Percentiles rank a stretch among this genome's conserved stretches.
phyloP scores from a whole-genome alignment of 2,888 invertebrate species.

The Tinea trinotella region DNA sequence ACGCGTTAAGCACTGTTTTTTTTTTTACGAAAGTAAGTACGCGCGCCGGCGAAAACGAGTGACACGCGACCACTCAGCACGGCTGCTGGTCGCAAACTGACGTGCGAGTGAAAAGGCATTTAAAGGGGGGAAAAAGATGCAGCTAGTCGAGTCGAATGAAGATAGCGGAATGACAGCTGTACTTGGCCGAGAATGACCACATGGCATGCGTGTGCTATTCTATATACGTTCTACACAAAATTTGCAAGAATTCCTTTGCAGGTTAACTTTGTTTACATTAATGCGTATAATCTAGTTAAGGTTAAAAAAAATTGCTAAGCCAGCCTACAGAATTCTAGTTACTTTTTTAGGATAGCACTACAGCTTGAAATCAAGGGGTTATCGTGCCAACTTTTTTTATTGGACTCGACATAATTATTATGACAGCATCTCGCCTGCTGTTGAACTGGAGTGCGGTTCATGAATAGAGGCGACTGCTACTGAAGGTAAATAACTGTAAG shows the following conservation, averaged over 20 bases:
- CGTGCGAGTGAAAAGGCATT: conserved; percentile 44
- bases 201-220: conserved; percentile 46
- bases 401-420: no score
- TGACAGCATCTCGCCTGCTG: no score
- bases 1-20: conserved; percentile 20
- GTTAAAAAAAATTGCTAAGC: no score
- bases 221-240: background rate
- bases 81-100: conserved; percentile 42
- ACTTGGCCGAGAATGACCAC: conserved; percentile 59
- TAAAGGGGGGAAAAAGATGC: conserved; percentile 24
- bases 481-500: no score
- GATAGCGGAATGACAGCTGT: conserved; percentile 40
- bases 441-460: no score
- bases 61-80: conserved; percentile 29
- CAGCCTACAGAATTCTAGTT: no score
- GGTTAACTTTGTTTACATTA: background rate
- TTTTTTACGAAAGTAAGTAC: conserved; percentile 59
- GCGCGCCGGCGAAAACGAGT: conserved; percentile 28
- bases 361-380: no score
- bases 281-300: background rate
- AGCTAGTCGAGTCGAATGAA: no score
- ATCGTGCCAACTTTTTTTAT: no score
- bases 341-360: no score
- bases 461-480: no score
- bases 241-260: background rate